Base-by-base conservation (phyloP, 2,113 vertebrate species). In the Mustelus asterias region DNA sequence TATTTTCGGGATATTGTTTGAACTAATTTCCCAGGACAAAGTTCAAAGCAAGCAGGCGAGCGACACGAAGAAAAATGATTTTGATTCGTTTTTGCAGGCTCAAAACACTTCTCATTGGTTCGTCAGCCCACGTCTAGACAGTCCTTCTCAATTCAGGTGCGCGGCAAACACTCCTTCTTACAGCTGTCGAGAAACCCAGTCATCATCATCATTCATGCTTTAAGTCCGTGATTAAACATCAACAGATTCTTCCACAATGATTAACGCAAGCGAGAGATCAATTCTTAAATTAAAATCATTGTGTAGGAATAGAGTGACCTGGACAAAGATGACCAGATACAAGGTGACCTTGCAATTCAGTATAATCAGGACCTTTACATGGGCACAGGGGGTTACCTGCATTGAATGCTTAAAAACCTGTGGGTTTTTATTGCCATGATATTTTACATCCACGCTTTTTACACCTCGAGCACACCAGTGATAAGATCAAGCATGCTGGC, bases 231-330 rank as follows among this genome's bases (percentile, higher is more conserved):
- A 65, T 65, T 92, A 92, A 37, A 65, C 20, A 93, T 93, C 60
- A 93, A n/a, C 60, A 37, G 37, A 67, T 93, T 93, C 58, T 8
- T 93, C n/a, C 7, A 65, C 37, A 93, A 93, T 93, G 60, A 93
- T 93, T 65, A 93, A 65, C 89, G 37, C 16, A 37, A 67, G 89
- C 14, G 33, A 37, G 54, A 33, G 58, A 22, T 93, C 60, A n/a
- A 67, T 93, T 93, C n/a, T 93, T 41, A 65, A 37, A 67, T 65
- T 93, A 65, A 93, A 93, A 37, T 93, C n/a, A 67, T 22, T 93
- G 60, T 1, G n/a, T 3, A 63, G 54, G 58, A 20, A 92, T 5
- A 20, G 44, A 48, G 29, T 63, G 54, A n/a, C 16, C 58, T n/a
- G 33, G 33, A 37, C 63, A 65, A 20, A 20, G 20, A 29, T 20